Base-by-base conservation (phyloP, 1,140 invertebrate species). In the Pogonomyrmex barbatus region DNA sequence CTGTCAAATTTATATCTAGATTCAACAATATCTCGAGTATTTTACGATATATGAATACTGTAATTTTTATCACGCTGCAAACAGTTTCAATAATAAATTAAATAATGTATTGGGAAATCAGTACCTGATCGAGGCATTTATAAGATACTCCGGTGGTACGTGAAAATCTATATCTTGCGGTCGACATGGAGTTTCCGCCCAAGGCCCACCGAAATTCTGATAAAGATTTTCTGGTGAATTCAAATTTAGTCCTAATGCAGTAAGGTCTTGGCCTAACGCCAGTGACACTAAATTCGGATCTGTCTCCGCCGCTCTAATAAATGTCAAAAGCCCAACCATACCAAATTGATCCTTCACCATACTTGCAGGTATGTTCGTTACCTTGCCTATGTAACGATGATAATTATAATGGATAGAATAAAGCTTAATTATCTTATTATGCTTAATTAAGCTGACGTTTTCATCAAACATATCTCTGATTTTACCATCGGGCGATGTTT, bases 291-390 rank as follows among this genome's bases (percentile, higher is more conserved):
- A 95, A 95, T 99, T 99, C 39, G 98, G 98, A 96, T 99, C 98
- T 33, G 98, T 98, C 96, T 99, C 99, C 63, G 99, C 98, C 86
- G 98, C 98, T 94, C 99, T 96, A 88, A 99, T 99, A 95, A 99
- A 99, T 78, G 99, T 99, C 93, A 99, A 95, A 76, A 99, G 96
- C 50, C 99, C 99, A 85, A 99, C 98, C 96, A 99, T 99, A 87
- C 99, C 99, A 95, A 99, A 99, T 96, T 99, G 99, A 96, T 99
- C 99, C 90, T 98, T 98, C 81, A 99, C 98, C 99, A 99, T 99
- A 94, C 98, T 98, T 75, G 97, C 96, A 65, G 99, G 99, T 96
- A 99, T 99, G 95, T 99, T 99, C 92, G 98, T 99, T 88, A 99
- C 98, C 95, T 98, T 97, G 87, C 97, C 97, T 98, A 24, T 50